phyloP scores from a whole-genome alignment of 1,140 invertebrate species.

The Lepidotrigona ventralis region DNA sequence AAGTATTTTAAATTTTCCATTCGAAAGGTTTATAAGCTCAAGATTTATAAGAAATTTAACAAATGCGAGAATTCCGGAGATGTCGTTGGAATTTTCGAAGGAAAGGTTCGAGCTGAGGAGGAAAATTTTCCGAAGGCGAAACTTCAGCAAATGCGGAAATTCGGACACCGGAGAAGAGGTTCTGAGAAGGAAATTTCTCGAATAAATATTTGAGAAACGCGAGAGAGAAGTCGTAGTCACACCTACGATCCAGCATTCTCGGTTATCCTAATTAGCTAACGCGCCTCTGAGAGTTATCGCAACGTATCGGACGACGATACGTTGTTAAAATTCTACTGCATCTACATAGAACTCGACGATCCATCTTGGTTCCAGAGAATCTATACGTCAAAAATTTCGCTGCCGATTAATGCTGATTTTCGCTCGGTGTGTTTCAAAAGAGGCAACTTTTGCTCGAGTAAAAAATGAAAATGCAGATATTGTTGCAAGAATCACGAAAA shows the following conservation, averaged over 20 bases:
- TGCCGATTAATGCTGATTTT: not conserved
- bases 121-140: too few relatives aligned
- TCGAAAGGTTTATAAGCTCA: too few relatives aligned
- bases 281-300: slow-evolving; percentile 11
- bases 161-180: too few relatives aligned
- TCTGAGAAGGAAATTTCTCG: not conserved
- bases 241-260: slow-evolving; percentile 19
- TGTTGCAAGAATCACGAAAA: too few relatives aligned
- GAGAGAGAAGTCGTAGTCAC: slow-evolving; percentile 2
- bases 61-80: too few relatives aligned
- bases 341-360: not conserved
- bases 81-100: too few relatives aligned
- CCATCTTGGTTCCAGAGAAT: not conserved
- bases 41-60: too few relatives aligned
- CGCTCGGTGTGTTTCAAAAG: not conserved
- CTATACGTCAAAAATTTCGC: not conserved
- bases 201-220: not conserved
- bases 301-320: not conserved
- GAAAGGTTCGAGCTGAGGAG: too few relatives aligned
- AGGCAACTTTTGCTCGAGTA: not conserved
- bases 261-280: slow-evolving; percentile 31
- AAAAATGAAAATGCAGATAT: too few relatives aligned
- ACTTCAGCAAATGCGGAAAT: too few relatives aligned
- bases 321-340: not conserved
- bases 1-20: too few relatives aligned